Conservation (phyloP, 2,113 vertebrate genomes). For the Dasyurus viverrinus region DNA sequence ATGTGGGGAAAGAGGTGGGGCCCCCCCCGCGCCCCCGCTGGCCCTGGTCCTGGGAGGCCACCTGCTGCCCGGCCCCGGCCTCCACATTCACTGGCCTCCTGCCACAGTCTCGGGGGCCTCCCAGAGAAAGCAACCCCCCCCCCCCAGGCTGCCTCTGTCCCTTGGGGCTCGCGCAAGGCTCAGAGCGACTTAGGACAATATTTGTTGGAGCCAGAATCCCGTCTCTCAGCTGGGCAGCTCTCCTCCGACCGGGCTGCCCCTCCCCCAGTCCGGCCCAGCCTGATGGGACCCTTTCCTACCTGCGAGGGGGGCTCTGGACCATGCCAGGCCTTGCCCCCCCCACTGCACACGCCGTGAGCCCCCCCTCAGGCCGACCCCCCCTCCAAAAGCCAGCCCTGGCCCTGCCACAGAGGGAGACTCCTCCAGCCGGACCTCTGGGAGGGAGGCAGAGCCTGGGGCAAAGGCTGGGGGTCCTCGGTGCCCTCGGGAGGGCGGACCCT, state of each 20-base stretch:
- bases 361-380: not conserved
- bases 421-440: no score
- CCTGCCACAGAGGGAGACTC: no score
- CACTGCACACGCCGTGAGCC: no score
- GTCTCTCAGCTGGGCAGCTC: not conserved
- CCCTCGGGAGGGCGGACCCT: no score
- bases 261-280: not conserved
- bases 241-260: not conserved
- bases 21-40: not conserved
- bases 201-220: constrained; percentile 32
- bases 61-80: not conserved
- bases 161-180: fast-evolving
- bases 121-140: constrained; percentile 40
- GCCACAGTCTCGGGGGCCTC: constrained; percentile 10
- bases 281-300: not conserved
- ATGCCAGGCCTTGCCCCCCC: not conserved
- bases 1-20: not conserved
- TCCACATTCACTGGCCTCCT: not conserved
- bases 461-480: no score
- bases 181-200: not conserved
- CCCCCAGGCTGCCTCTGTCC: not conserved
- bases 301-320: no score
- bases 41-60: not conserved
- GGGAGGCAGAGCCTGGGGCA: no score
- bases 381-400: not conserved